Conservation (phyloP, 1,140 invertebrate genomes). For the Atopsyche davidsoni region DNA sequence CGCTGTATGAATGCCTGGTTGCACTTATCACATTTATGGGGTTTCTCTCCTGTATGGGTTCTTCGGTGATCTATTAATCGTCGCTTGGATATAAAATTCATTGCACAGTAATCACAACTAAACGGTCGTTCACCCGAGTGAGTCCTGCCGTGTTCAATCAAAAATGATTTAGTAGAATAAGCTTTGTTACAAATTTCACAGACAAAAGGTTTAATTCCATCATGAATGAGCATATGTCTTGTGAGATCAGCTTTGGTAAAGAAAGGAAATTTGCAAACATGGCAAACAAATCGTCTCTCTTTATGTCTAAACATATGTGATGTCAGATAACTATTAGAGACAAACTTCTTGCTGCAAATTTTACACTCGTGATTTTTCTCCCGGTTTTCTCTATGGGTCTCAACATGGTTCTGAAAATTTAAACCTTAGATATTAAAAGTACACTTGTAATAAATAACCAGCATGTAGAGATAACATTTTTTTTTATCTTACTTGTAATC, state of each 20-base stretch:
- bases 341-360: constrained; percentile 44
- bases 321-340: constrained; percentile 35
- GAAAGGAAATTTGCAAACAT: constrained; percentile 40
- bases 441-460: constrained; percentile 4
- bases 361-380: constrained; percentile 38
- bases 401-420: constrained; percentile 39
- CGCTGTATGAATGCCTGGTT: constrained; percentile 51
- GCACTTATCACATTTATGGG: constrained; percentile 58
- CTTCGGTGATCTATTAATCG: constrained; percentile 50
- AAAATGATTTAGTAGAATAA: constrained; percentile 45
- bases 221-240: constrained; percentile 57
- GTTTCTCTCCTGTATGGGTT: constrained; percentile 66
- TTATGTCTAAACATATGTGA: constrained; percentile 38
- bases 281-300: constrained; percentile 38
- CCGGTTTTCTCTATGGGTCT: constrained; percentile 41
- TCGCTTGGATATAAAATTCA: constrained; percentile 39
- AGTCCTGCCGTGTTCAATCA: constrained; percentile 51
- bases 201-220: constrained; percentile 52
- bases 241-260: constrained; percentile 53
- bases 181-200: constrained; percentile 58
- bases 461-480: background rate
- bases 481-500: constrained; percentile 34
- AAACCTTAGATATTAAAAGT: constrained; percentile 12
- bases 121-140: constrained; percentile 57
- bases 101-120: constrained; percentile 55